Evolutionary conservation across 1,140 invertebrate genomes (phyloP), one percentile per base, ranked within the genome.

Genomic region (Drosophila kepulauana): DNA sequence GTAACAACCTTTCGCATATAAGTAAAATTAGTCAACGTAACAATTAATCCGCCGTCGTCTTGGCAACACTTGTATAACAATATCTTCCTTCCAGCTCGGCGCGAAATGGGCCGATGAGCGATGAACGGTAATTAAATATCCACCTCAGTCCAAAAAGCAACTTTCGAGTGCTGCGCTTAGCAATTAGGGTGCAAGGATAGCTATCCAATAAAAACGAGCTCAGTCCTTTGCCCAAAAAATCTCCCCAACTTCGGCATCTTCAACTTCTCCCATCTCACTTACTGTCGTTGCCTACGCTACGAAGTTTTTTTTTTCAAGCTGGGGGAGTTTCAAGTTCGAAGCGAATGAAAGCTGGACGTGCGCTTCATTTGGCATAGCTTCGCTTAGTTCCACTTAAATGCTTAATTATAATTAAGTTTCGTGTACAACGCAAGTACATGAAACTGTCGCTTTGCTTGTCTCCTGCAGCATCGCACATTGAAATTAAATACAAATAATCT

Each of bases 401-500:
- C 88, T 91, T 87, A 84, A 88, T 84, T 91, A 88, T 91, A 91
- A 91, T 91, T 91, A 81, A 88, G 87, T 91, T 91, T 70, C 73
- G 70, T 84, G 70, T 77, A 77, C 58, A 69, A 41, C 74, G 56
- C 38, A 33, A 76, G 38, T 45, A 41, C 52, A 67, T 35, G 52
- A 73, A 79, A 81, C 52, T 81, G 80, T 88, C 72, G 75, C 70
- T 78, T 61, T 61, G 52, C 25, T 46, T 63, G 75, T 56, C 30
- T 63, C 54, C 48, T 41, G 75, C 67, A 70, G 65, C 75, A 76
- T 73, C 74, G 61, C 75, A 75, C 52, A 59, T 48, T 49, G 67
- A 88, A 88, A 88, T 89, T 85, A 85, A 88, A 89, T 89, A 88
- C 85, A 88, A 88, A 88, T 88, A 88, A 88, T 88, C 85, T 88